Evolutionary conservation across 1,140 invertebrate genomes (phyloP).

Genomic region (Palaemon carinicauda): DNA sequence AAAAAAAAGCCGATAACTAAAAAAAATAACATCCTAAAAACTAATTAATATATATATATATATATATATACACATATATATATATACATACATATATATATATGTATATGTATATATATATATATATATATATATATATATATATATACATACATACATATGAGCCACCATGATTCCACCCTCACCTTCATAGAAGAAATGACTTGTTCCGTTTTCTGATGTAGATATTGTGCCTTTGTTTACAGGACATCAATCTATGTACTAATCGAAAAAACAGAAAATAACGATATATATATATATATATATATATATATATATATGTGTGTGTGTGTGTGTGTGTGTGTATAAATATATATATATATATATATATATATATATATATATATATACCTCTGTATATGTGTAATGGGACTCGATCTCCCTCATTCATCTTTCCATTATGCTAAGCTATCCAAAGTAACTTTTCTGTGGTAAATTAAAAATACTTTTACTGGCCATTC

Average conservation of each 20-base stretch:
- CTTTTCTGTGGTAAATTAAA: too few relatives aligned
- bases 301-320: constrained; percentile 14
- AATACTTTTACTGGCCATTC: too few relatives aligned
- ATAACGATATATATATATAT: neutral
- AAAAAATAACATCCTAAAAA: too few relatives aligned
- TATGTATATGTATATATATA: constrained; percentile 36
- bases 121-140: constrained; percentile 36
- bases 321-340: neutral
- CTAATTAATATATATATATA: too few relatives aligned
- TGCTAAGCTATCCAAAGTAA: too few relatives aligned
- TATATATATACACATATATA: neutral
- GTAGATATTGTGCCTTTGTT: neutral
- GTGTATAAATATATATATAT: neutral
- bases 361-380: constrained; percentile 2
- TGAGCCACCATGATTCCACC: too few relatives aligned
- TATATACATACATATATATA: neutral
- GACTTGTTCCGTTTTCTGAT: too few relatives aligned
- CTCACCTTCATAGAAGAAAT: too few relatives aligned
- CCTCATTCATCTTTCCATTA: too few relatives aligned
- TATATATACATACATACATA: constrained; percentile 26
- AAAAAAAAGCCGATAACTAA: too few relatives aligned
- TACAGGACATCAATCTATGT: neutral
- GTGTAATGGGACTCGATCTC: too few relatives aligned
- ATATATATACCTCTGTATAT: neutral
- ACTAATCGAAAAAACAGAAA: too few relatives aligned